These are phyloP conservation scores for Elephas maximus DNA, from an alignment of 2,113 vertebrate species.

Conservation along the genomic window DNA sequence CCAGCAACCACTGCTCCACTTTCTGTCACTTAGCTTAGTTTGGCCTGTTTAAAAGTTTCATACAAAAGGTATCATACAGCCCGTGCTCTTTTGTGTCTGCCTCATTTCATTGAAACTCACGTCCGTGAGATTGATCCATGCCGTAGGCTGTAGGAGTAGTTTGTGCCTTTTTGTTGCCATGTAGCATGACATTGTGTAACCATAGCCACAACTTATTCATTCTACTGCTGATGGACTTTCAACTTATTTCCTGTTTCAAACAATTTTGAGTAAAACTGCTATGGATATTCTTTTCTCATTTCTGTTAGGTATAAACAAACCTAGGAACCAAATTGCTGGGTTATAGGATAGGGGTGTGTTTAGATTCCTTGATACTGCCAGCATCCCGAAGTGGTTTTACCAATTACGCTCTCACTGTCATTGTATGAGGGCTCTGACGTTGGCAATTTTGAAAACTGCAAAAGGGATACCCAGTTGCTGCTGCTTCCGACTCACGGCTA, in stretches of 20 bases:
- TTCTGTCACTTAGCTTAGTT: background rate
- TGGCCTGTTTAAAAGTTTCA: background rate
- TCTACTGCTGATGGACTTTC: background rate
- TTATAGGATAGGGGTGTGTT: rapidly evolving
- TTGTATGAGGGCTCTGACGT: background rate
- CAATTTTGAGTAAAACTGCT: background rate
- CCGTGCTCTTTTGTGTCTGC: background rate
- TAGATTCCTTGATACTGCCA: background rate
- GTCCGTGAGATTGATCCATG: background rate
- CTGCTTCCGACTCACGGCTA: too few relatives aligned
- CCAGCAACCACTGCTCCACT: background rate
- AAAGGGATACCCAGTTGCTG: too few relatives aligned
- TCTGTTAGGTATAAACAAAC: background rate
- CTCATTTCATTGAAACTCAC: background rate
- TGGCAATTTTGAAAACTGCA: background rate
- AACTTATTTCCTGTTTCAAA: background rate
- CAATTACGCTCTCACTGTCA: background rate
- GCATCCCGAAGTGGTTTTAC: background rate
- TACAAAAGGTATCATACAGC: background rate
- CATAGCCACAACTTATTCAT: background rate
- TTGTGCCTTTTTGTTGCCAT: background rate
- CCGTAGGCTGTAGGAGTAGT: background rate
- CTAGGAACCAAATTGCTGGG: background rate
- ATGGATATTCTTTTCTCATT: background rate
- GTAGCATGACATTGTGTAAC: too few relatives aligned